A percentile compares a stretch with the other conserved stretches of the same genome.
phyloP scores from a whole-genome alignment of 2,888 invertebrate genomes.

The Drosophila vallismaia region DNA sequence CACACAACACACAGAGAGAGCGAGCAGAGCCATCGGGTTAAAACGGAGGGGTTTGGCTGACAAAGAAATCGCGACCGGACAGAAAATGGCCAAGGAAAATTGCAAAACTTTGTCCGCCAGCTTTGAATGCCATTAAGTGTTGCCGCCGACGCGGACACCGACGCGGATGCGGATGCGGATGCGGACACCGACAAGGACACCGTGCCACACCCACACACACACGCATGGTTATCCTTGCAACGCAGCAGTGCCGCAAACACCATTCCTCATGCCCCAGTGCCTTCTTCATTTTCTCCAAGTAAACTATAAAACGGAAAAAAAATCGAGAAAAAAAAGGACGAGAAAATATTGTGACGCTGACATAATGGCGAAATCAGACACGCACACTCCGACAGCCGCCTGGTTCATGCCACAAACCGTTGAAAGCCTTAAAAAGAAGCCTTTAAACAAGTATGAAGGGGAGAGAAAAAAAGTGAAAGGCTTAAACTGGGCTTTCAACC shows the following conservation, averaged over 20 bases:
- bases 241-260: neutral
- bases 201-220: conserved; percentile 8
- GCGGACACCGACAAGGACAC: no score
- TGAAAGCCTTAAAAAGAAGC: neutral
- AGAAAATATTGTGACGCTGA: conserved; percentile 35
- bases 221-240: conserved; percentile 6
- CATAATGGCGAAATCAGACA: conserved; percentile 64
- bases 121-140: conserved; percentile 64
- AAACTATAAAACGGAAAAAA: neutral
- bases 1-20: no score
- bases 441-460: no score
- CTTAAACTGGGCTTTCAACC: neutral
- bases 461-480: neutral
- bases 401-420: conserved; percentile 3
- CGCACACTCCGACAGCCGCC: conserved; percentile 9
- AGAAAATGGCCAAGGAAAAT: conserved; percentile 67
- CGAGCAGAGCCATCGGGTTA: conserved; percentile 22
- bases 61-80: conserved; percentile 57
- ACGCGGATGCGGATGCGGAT: neutral
- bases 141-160: conserved; percentile 21
- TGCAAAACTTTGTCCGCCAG: conserved; percentile 59
- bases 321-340: no score
- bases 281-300: neutral
- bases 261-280: neutral
- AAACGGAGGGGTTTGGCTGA: neutral